A percentile compares a stretch with the other conserved stretches of the same genome.
Evolutionary conservation across 2,888 invertebrate genomes (phyloP).

Genomic region (Torymus texanus): DNA sequence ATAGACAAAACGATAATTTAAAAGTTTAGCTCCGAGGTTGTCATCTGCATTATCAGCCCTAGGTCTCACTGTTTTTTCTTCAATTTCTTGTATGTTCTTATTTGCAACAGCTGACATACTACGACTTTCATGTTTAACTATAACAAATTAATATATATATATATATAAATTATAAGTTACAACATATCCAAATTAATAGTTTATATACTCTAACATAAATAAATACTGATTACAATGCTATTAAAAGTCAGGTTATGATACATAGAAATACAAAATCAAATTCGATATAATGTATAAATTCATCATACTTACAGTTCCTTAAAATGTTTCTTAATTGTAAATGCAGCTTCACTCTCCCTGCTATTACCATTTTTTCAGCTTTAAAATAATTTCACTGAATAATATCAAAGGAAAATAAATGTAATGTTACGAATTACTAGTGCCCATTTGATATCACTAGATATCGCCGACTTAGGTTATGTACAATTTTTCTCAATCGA

Average conservation of each 20-base stretch:
- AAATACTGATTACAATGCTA: neutral
- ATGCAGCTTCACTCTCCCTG: slow-evolving; percentile 39
- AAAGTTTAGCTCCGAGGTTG: neutral
- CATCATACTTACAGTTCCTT: slow-evolving; percentile 43
- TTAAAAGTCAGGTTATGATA: slow-evolving; percentile 12
- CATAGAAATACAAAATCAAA: neutral
- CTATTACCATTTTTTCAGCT: slow-evolving; percentile 60
- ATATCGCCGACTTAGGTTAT: too few species aligned
- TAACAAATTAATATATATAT: slow-evolving; percentile 9
- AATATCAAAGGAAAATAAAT: too few species aligned
- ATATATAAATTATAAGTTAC: too few species aligned
- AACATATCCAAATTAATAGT: too few species aligned
- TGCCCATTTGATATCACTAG: too few species aligned
- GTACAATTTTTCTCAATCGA: too few species aligned
- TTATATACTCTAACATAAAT: too few species aligned
- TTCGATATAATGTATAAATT: neutral
- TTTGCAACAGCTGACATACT: slow-evolving; percentile 34
- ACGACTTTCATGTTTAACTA: slow-evolving; percentile 43
- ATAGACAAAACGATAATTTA: slow-evolving; percentile 82
- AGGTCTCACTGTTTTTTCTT: neutral
- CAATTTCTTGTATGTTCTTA: slow-evolving; percentile 16
- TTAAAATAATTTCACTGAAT: neutral
- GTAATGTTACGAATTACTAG: too few species aligned
- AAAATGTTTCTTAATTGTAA: slow-evolving; percentile 46
- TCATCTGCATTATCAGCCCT: neutral